Evolutionary conservation across 2,888 invertebrate species (phyloP).

Genomic region (Crocallis elinguaria): DNA sequence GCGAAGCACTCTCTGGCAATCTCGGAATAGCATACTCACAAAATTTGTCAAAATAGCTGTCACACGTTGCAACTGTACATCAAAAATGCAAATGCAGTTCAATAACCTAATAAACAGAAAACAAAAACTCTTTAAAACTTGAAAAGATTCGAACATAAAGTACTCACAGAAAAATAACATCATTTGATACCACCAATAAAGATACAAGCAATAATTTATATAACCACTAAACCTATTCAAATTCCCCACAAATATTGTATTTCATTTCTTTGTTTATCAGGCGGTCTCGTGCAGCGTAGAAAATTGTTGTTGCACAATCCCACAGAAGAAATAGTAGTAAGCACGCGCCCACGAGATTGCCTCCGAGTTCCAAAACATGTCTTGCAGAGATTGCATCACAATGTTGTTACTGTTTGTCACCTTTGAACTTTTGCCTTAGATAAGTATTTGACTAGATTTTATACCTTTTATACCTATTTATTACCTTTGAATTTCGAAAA

Average conservation of each 20-base stretch:
- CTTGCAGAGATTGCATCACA: conserved; percentile 52
- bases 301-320: conserved; percentile 66
- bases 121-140: too few species aligned
- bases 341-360: conserved; percentile 18
- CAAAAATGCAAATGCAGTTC: too few species aligned
- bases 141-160: too few species aligned
- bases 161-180: too few species aligned
- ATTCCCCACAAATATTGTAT: conserved; percentile 42
- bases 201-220: not conserved
- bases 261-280: conserved; percentile 51
- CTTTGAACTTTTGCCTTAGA: conserved; percentile 48
- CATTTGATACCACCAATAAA: not conserved
- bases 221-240: not conserved
- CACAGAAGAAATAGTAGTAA: conserved; percentile 10
- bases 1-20: too few species aligned
- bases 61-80: too few species aligned
- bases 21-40: too few species aligned
- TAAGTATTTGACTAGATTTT: conserved; percentile 7
- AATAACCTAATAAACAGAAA: too few species aligned
- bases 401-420: conserved; percentile 51
- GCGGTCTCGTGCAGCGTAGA: conserved; percentile 51
- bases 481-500: not conserved
- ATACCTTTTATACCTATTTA: not conserved
- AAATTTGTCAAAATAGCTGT: too few species aligned
- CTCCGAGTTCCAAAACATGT: conserved; percentile 54